Evolutionary conservation across 2,113 vertebrate species (phyloP), one percentile per base, ranked within the genome.

Genomic region (Rana temporaria): DNA sequence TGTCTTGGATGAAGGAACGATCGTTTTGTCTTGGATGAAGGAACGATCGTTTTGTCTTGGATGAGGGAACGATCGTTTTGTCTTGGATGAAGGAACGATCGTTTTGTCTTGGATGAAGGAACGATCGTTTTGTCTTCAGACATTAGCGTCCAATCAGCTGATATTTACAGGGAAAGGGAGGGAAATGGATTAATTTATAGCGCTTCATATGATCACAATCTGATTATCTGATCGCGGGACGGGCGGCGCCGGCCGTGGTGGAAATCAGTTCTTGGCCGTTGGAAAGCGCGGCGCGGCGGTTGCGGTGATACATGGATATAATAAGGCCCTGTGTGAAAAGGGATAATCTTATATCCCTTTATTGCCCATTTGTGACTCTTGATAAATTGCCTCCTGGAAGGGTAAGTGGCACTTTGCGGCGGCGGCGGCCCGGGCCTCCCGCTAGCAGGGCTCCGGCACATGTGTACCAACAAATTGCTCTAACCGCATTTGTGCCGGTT

Each of bases 401-500:
- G 15, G 22, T 65, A 78, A 66, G 20, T 48, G 60, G 42, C 63
- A 32, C 52, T 57, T 57, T 34, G 52, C 18, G 68, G n/a, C 77
- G 53, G 64, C 77, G 53, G 64, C 77, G 17, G 64, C 64, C 16
- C 17, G 26, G 26, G 57, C 67, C 77, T 68, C 48, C 42, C 64
- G 52, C 63, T 79, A 67, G 59, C 77, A 57, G 52, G 6, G 67
- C 52, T 71, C 14, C 17, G 30, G 30, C 34, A 12, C 75, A 48
- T 48, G 22, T 66, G 62, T 65, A 52, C 48, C 42, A 53, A 64
- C 75, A 78, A 78, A 78, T 78, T 79, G 62, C 53, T 68, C 56
- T 79, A 79, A 79, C 52, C 56, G 20, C 77, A 67, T 79, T 55
- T 79, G 77, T 66, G 64, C 42, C 63, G 19, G 53, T 66, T 67